Percentiles rank a stretch among this genome's conserved stretches.
phyloP scores from a whole-genome alignment of 1,140 invertebrate species.

The Drosophila teissieri region DNA sequence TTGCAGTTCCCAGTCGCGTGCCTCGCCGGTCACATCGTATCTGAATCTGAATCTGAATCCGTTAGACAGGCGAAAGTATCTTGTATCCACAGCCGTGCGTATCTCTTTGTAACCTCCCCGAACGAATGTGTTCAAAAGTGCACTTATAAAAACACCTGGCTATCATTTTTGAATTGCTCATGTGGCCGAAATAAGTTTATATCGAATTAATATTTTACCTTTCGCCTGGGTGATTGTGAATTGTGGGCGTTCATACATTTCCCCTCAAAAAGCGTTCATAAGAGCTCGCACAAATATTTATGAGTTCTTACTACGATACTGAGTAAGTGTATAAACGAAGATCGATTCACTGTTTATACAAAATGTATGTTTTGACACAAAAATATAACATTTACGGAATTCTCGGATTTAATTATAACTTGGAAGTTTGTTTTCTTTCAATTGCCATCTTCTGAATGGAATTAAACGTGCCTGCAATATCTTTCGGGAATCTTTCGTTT shows the following conservation, averaged over 20 bases:
- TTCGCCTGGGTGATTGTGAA: conserved; percentile 41
- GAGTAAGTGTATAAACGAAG: conserved; percentile 66
- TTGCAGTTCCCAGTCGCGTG: conserved; percentile 79
- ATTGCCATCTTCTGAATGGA: conserved; percentile 8
- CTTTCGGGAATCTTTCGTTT: conserved; percentile 24
- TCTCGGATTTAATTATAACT: conserved; percentile 1
- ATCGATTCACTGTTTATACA: conserved; percentile 19
- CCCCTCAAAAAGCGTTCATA: conserved; percentile 17
- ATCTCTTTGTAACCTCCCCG: conserved; percentile 17
- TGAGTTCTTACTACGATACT: conserved; percentile 80
- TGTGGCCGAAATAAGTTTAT: conserved; percentile 36
- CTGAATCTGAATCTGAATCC: conserved; percentile 35
- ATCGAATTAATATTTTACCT: conserved; percentile 34
- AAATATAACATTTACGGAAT: conserved; percentile 1
- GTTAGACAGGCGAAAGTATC: conserved; percentile 31
- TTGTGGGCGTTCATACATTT: conserved; percentile 29
- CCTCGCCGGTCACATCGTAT: conserved; percentile 71
- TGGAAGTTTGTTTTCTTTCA: neutral
- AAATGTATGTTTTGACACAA: conserved; percentile 8
- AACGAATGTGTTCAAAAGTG: conserved; percentile 16
- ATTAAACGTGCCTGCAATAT: conserved; percentile 14
- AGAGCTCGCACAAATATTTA: conserved; percentile 62
- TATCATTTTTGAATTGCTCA: conserved; percentile 45
- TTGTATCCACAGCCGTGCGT: conserved; percentile 18
- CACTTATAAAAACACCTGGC: conserved; percentile 26